Conservation (phyloP, 2,113 vertebrate species). For the Cyanoderma ruficeps region DNA sequence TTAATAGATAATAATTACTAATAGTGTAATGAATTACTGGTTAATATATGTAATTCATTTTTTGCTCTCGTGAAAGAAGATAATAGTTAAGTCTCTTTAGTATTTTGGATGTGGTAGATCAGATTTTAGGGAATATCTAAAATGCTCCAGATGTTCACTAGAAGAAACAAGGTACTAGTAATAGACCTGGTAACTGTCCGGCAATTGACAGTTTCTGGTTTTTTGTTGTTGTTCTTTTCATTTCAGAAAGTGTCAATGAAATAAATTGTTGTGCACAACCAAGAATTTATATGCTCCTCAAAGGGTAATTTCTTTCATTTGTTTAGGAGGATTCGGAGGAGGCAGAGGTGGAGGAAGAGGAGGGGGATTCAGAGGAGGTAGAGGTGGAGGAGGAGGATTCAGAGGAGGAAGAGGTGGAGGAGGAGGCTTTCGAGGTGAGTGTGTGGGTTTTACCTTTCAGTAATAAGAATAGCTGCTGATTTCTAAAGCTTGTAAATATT, state of each 20-base stretch:
- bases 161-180: not conserved
- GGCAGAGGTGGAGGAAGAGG: conserved; percentile 76
- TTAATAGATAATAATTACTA: not conserved
- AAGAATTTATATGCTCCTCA: not conserved
- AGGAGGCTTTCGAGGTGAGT: conserved; percentile 81
- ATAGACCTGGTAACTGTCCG: not conserved
- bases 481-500: not conserved
- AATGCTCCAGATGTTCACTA: not conserved
- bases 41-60: not conserved
- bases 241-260: not conserved
- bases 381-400: conserved; percentile 77
- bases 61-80: not conserved
- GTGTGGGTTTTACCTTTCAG: not conserved
- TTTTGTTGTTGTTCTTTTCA: not conserved
- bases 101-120: not conserved
- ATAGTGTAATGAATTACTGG: not conserved
- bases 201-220: not conserved
- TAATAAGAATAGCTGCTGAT: not conserved
- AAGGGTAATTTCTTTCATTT: not conserved
- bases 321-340: conserved; percentile 79
- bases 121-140: not conserved
- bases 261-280: not conserved
- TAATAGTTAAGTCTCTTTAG: not conserved
- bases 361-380: conserved; percentile 72
- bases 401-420: conserved; percentile 82